phyloP scores from a whole-genome alignment of 1,140 invertebrate species.

The Thaumetopoea pityocampa region DNA sequence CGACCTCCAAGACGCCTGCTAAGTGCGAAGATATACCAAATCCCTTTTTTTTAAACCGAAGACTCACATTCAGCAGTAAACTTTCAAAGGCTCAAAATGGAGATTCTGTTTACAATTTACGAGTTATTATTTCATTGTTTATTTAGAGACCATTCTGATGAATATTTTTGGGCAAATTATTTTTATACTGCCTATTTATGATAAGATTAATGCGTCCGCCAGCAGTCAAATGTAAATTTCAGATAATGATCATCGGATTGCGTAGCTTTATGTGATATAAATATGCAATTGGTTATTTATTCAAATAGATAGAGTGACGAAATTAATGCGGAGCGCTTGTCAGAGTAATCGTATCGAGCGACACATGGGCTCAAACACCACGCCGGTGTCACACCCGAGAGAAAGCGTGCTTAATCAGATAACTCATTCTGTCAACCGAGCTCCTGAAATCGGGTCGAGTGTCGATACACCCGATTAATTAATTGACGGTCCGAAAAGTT shows the following conservation, averaged over 20 bases:
- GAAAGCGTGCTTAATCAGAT: conserved; percentile 75
- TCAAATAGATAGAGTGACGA: conserved; percentile 66
- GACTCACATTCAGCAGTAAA: no score
- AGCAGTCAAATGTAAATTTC: conserved; percentile 28
- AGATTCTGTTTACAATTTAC: no score
- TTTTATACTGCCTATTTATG: conserved; percentile 1
- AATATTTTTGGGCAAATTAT: conserved; percentile 1
- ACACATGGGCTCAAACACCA: conserved; percentile 36
- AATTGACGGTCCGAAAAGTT: conserved; percentile 67
- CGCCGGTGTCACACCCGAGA: conserved; percentile 49
- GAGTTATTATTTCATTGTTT: no score
- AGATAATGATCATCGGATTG: conserved; percentile 36
- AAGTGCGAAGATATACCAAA: no score
- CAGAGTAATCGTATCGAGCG: conserved; percentile 35
- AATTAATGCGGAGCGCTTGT: conserved; percentile 57
- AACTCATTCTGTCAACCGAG: conserved; percentile 72
- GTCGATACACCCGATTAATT: conserved; percentile 73
- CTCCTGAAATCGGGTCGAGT: conserved; percentile 74
- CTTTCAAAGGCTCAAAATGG: no score
- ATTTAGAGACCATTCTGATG: not conserved
- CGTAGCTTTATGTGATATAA: conserved; percentile 35
- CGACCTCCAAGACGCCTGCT: no score
- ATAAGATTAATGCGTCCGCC: conserved; percentile 32
- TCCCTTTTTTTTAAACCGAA: no score
- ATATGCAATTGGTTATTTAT: conserved; percentile 60